Percentiles rank a stretch among this genome's conserved stretches.
Evolutionary conservation across 2,888 invertebrate genomes (phyloP).

Genomic region (Folsomia manolachei): DNA sequence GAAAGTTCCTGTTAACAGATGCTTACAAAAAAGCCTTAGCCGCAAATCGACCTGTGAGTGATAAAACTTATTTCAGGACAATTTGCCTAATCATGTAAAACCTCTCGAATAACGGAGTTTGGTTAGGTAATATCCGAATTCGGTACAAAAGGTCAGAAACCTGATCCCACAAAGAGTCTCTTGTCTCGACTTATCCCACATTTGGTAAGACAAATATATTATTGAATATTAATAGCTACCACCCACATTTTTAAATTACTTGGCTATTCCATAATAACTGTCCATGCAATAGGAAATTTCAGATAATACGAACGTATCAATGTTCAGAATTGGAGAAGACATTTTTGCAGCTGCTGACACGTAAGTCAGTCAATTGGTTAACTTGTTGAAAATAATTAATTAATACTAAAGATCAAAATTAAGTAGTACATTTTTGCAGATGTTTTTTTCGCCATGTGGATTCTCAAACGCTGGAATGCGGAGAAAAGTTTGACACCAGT

Average conservation of each 20-base stretch:
- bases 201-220: no score
- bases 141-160: conserved; percentile 54
- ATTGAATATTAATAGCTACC: no score
- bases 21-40: conserved; percentile 55
- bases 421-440: no score
- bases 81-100: no score
- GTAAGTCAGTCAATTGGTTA: neutral
- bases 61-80: no score
- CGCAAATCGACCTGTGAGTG: conserved; percentile 55
- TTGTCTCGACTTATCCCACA: conserved; percentile 53
- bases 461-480: conserved; percentile 55
- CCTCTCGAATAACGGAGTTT: no score
- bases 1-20: conserved; percentile 55
- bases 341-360: conserved; percentile 53
- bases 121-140: conserved; percentile 57
- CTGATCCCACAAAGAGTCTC: conserved; percentile 58
- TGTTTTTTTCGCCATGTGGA: conserved; percentile 56
- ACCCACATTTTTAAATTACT: no score
- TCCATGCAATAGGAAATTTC: conserved; percentile 54
- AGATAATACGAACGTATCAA: conserved; percentile 57
- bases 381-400: neutral
- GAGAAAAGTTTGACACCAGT: conserved; percentile 52
- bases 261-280: no score
- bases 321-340: conserved; percentile 55
- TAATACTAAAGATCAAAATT: neutral